Evolutionary conservation across 1,140 invertebrate species (phyloP), one percentile per base, ranked within the genome.

Genomic region (Archivesica marissinica): DNA sequence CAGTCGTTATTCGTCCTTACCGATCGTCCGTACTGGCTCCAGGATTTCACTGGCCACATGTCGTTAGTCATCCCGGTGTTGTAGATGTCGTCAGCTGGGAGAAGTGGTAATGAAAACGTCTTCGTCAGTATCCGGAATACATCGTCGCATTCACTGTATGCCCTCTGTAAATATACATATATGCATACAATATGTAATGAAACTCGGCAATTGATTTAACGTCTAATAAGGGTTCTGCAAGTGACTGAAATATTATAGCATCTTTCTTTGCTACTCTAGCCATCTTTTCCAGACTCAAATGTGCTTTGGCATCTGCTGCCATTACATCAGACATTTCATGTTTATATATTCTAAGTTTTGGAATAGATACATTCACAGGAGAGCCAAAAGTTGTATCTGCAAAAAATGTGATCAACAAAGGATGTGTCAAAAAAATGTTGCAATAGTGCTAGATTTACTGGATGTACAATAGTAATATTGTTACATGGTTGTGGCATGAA

Each of bases 401-500:
- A 30, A 50, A 79, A n/a, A 64, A 79, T 79, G 15, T 64, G 23
- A 17, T 79, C 28, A 2, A 79, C 77, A 64, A 41, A 78, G 11
- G 35, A 13, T 17, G 2, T 64, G 20, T 64, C 61, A 38, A 66
- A 66, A 28, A 77, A 77, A 77, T 77, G 75, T 61, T 77, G 75
- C 13, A 77, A n/a, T 23, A 77, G 20, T 1, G 75, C 75, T 61
- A 77, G 30, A 25, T 77, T 77, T 41, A 77, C 75, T 39, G 75
- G 75, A 41, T 77, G 75, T 23, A 77, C 0, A 41, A 77, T 23
- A 75, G 75, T 59, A 25, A 87, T 47, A 28, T 81, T 44, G 66
- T 83, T 35, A 74, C 17, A 23, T 54, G 23, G 23, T 74, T 82
- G 28, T 84, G 56, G 72, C 80, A 87, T 35, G 72, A 38, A 25